Percentiles rank a stretch among this genome's conserved stretches.
phyloP scores from a whole-genome alignment of 2,888 invertebrate species.

The Loripinus fragilis region DNA sequence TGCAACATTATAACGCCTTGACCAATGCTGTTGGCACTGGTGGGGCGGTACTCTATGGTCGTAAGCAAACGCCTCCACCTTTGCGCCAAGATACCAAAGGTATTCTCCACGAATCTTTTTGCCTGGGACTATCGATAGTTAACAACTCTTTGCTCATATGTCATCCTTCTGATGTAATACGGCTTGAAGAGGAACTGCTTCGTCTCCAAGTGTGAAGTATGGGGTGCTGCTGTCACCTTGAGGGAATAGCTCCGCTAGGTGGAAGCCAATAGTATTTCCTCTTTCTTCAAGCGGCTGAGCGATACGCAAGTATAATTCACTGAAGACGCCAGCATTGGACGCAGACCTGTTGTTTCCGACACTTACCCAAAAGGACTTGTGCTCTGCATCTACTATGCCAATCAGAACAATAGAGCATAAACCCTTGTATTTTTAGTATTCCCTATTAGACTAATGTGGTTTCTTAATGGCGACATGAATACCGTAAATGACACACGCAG shows the following conservation, averaged over 20 bases:
- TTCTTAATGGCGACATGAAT: no score
- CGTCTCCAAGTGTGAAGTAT: neutral
- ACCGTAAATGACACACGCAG: no score
- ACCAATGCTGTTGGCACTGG: neutral
- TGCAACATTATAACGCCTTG: neutral
- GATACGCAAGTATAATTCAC: neutral
- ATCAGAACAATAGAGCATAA: neutral
- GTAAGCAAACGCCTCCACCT: neutral
- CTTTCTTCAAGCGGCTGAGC: no score
- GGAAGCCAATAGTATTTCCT: neutral
- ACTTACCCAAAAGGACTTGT: neutral
- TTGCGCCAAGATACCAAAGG: neutral
- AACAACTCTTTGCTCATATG: neutral
- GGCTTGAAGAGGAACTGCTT: neutral
- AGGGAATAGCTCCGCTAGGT: neutral
- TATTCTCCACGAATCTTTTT: neutral
- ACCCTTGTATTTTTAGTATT: neutral
- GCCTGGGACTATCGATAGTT: neutral
- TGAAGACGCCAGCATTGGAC: neutral
- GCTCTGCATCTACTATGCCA: neutral
- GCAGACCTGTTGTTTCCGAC: neutral
- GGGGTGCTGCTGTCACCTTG: neutral
- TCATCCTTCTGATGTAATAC: neutral
- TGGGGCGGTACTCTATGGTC: neutral
- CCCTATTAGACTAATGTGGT: no score